A percentile compares a stretch with the other conserved stretches of the same genome.
These are phyloP conservation scores for Creontiades dilutus DNA, from an alignment of 2,888 invertebrate species.

Conservation along the genomic window DNA sequence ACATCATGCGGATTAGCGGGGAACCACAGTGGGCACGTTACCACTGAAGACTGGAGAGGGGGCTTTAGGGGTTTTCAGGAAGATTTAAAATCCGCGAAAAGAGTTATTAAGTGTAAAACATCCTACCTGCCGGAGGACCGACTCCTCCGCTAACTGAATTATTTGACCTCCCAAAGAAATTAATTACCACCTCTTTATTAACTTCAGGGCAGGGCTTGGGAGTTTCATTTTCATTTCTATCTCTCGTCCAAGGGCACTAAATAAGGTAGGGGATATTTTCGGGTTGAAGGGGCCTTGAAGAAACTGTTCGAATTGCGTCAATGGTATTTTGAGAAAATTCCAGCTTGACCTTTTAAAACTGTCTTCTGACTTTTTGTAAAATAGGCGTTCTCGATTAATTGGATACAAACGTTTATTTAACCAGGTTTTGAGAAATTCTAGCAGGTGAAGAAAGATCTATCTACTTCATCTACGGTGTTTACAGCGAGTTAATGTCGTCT, in stretches of 20 bases:
- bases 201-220: neutral
- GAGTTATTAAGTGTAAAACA: constrained; percentile 25
- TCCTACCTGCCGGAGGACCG: neutral
- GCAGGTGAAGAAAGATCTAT: too few species aligned
- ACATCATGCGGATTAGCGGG: constrained; percentile 8
- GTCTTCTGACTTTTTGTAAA: too few species aligned
- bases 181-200: constrained; percentile 35
- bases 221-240: constrained; percentile 15
- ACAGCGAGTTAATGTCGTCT: too few species aligned
- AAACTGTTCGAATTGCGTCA: neutral
- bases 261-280: constrained; percentile 11
- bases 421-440: too few species aligned
- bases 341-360: too few species aligned
- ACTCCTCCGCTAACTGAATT: constrained; percentile 16
- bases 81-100: constrained; percentile 21
- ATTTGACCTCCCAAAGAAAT: constrained; percentile 31
- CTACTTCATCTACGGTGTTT: too few species aligned
- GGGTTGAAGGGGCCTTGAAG: neutral
- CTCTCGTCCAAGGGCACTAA: neutral
- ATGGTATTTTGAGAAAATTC: too few species aligned
- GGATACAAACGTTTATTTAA: too few species aligned
- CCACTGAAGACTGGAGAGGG: neutral
- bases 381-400: too few species aligned
- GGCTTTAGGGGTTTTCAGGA: neutral
- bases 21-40: constrained; percentile 25